Base-by-base conservation (phyloP, 2,113 vertebrate species). In the Ptilonorhynchus violaceus region DNA sequence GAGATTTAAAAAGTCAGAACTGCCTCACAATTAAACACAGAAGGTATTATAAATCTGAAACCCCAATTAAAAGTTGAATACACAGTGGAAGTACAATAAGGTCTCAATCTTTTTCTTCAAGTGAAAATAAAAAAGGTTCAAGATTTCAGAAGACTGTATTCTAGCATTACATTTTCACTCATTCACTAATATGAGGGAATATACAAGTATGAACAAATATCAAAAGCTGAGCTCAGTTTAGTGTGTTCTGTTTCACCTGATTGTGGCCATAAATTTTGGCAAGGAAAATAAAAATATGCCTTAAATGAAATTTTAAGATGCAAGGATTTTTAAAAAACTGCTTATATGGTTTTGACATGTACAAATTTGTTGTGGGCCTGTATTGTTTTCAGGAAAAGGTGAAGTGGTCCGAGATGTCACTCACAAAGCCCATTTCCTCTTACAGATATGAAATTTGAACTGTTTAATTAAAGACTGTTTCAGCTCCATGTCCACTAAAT, bases 61-160 rank as follows among this genome's bases (percentile, higher is more conserved):
- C 15, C 30, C 44, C 68, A 95, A 80, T 94, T 94, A 94, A 68
- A 90, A 92, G n/a, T 35, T 78, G 53, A 93, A 47, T 60, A 35
- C 60, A 69, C 28, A 67, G 49, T 14, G 15, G 52, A 72, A 86
- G 35, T 52, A 84, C 14, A 93, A 6, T 10, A 39, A 74, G 7
- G 33, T 52, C 46, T 33, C 22, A 31, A 4, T 8, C 37, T 85
- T 83, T 73, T 37, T 69, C 39, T 87, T 69, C 23, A 79, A 72
- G 28, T 19, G 13, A 58, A 85, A 87, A 83, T 30, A 11, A 27
- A 77, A 85, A 59, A 49, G 2, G 14, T 37, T 77, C 42, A 55
- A 9, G n/a, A 41, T 68, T 83, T 74, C 50, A 69, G 39, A 92
- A 83, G 10, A 46, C 4, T 42, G 10, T 30, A n/a, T n/a, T 88